phyloP scores from a whole-genome alignment of 2,888 invertebrate species.

The Tortricodes alternella region DNA sequence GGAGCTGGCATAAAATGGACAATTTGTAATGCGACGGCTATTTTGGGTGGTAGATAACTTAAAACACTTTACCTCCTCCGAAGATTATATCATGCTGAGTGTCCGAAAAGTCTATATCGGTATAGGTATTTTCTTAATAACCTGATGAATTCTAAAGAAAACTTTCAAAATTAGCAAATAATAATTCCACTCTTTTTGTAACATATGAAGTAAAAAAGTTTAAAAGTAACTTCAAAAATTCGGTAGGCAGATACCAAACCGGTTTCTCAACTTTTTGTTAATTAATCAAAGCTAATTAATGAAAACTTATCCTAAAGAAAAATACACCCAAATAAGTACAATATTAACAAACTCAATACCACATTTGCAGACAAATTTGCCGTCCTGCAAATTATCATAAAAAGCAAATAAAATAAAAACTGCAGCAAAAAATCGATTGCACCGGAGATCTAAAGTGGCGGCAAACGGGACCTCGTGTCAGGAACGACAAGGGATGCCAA shows the following conservation, averaged over 20 bases:
- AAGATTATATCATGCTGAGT: no score
- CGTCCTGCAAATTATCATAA: not conserved
- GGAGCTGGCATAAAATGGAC: not conserved
- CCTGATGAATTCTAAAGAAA: no score
- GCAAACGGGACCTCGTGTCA: slow-evolving; percentile 22
- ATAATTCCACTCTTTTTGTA: no score
- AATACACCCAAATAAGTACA: not conserved
- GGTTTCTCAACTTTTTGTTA: no score
- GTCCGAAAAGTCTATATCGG: not conserved
- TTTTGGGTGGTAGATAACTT: not conserved
- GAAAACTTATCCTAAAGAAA: not conserved
- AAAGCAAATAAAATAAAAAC: not conserved
- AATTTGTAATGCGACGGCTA: not conserved
- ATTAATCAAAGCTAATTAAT: not conserved
- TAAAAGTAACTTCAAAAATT: no score
- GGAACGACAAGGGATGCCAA: slow-evolving; percentile 20
- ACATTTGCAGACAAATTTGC: not conserved
- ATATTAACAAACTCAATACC: not conserved
- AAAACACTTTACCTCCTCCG: no score
- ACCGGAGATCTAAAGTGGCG: slow-evolving; percentile 20
- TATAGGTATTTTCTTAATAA: no score
- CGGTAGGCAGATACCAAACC: no score
- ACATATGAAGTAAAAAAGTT: no score
- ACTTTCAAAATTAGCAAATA: no score
- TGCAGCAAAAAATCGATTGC: slow-evolving; percentile 20